Evolutionary conservation across 2,797 vertebrate species (phyloP), one percentile per base, ranked within the genome.

Genomic region (Paedocypris micromegethes): DNA sequence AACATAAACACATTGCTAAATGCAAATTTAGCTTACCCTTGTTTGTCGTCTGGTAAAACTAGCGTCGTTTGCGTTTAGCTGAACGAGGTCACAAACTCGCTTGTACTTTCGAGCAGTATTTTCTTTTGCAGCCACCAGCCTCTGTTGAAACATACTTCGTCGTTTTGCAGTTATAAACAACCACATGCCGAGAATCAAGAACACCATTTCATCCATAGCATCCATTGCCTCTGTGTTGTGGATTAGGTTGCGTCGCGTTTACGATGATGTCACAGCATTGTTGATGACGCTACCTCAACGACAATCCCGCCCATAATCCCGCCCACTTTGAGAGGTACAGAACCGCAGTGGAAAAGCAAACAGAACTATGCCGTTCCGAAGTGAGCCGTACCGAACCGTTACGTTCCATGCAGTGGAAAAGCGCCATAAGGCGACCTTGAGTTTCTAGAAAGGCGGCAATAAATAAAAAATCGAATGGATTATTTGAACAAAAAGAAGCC

Each of bases 401-500:
- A n/a, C n/a, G n/a, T n/a, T n/a, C n/a, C n/a, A n/a, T n/a, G n/a
- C n/a, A n/a, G n/a, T n/a, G n/a, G n/a, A n/a, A n/a, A n/a, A n/a
- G n/a, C n/a, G n/a, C n/a, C n/a, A n/a, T n/a, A n/a, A n/a, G n/a
- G n/a, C n/a, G n/a, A n/a, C n/a, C n/a, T n/a, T n/a, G n/a, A n/a
- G n/a, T n/a, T n/a, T n/a, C n/a, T n/a, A n/a, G n/a, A n/a, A n/a
- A n/a, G n/a, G n/a, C n/a, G n/a, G n/a, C n/a, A n/a, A n/a, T n/a
- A n/a, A n/a, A n/a, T n/a, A n/a, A n/a, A n/a, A n/a, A n/a, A n/a
- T n/a, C n/a, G n/a, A n/a, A n/a, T n/a, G n/a, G n/a, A n/a, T n/a
- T n/a, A n/a, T n/a, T n/a, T 2, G 59, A 62, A 62, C 46, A 50
- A 62, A 49, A 61, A 6, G 1, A 40, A 42, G 47, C 50, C 47